Conservation (phyloP, 2,797 vertebrate species). For the Sandelia bainsii region DNA sequence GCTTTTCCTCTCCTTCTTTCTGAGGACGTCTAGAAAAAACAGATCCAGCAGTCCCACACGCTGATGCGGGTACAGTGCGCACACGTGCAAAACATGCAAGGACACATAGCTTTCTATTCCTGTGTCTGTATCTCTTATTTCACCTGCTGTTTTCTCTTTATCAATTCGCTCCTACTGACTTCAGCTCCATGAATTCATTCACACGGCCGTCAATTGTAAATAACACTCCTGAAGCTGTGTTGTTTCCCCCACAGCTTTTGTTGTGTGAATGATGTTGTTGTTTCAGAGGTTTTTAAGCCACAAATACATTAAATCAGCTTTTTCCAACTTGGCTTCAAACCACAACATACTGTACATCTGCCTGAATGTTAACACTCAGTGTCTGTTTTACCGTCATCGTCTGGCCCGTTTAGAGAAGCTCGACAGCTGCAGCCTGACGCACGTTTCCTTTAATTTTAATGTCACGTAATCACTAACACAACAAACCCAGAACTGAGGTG, state of each 20-base stretch:
- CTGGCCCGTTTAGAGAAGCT: background rate
- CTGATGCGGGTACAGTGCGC: conserved; percentile 11
- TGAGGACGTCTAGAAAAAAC: background rate
- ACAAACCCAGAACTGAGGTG: conserved; percentile 31
- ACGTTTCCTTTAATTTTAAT: conserved; percentile 41
- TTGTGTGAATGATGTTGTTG: conserved; percentile 6
- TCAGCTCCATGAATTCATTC: background rate
- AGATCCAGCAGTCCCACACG: background rate
- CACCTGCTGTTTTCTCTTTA: conserved; percentile 48
- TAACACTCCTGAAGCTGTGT: background rate
- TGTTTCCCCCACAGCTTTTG: background rate
- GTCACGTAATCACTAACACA: conserved; percentile 17
- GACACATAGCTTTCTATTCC: conserved; percentile 70
- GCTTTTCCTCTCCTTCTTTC: too few species aligned
- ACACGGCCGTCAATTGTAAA: background rate
- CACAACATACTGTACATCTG: background rate
- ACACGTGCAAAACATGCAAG: conserved; percentile 40
- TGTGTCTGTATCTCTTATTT: conserved; percentile 58
- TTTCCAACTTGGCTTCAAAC: too few species aligned
- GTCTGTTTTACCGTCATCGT: background rate
- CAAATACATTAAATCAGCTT: background rate
- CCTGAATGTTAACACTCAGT: background rate
- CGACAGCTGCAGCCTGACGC: conserved; percentile 56
- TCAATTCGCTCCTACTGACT: conserved; percentile 25
- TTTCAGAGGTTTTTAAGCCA: too few species aligned